phyloP scores from a whole-genome alignment of 2,113 vertebrate species.

The Mormyrus lacerda region DNA sequence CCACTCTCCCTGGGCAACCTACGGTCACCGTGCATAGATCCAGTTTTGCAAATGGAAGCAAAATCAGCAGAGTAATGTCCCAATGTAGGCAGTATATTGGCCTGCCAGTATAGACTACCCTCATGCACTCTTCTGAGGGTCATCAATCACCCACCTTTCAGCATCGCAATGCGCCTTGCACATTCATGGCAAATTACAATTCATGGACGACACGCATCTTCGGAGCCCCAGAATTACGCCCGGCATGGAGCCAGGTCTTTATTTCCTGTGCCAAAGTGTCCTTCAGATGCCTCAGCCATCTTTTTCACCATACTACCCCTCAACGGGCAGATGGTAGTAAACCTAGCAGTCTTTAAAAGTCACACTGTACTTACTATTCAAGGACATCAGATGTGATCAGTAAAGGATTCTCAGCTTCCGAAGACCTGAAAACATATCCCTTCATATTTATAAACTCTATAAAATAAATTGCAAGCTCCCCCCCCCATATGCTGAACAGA shows the following conservation, averaged over 20 bases:
- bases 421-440: background rate
- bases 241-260: slow-evolving; percentile 23
- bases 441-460: background rate
- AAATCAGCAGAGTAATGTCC: background rate
- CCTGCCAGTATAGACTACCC: background rate
- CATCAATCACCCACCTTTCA: slow-evolving; percentile 36
- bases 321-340: background rate
- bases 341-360: background rate
- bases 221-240: slow-evolving; percentile 26
- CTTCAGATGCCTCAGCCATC: slow-evolving; percentile 17
- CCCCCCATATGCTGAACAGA: background rate
- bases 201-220: background rate
- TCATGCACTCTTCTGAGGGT: slow-evolving; percentile 17
- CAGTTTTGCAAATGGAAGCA: background rate
- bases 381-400: background rate
- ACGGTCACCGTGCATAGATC: background rate
- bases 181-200: slow-evolving; percentile 8
- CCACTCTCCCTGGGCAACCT: background rate
- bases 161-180: slow-evolving; percentile 36
- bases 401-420: background rate
- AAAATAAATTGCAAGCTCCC: background rate
- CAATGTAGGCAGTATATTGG: background rate
- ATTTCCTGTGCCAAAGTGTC: slow-evolving; percentile 11
- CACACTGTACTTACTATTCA: background rate
- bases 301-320: background rate